Base-by-base conservation (phyloP, 2,888 invertebrate species). In the Andrena bicolor region DNA sequence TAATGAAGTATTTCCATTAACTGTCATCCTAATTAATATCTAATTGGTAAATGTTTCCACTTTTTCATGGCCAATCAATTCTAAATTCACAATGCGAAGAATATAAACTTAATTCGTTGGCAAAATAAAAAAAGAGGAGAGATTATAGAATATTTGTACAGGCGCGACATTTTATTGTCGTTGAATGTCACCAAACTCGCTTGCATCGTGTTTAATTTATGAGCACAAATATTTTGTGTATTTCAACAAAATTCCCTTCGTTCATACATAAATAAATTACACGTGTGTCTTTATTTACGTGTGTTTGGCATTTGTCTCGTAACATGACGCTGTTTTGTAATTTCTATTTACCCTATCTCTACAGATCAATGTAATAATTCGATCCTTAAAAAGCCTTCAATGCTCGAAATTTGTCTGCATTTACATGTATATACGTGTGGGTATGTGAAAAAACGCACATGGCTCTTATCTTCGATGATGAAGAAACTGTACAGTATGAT, bases 131-230 rank as follows among this genome's bases (percentile, higher is more conserved):
- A 53, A 30, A 49, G 58, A 56, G n/a, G 76, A 48, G 41, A 64
- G 32, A 74, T 68, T 75, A 61, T 68, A 76, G 51, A 78, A 83
- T 72, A 75, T 77, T 86, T 82, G 71, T 86, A 81, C 71, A 80
- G 74, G 65, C 20, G 70, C 75, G 83, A 86, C 65, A 82, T 83
- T 66, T 84, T 80, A 80, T 80, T 76, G 80, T 84, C 76, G 71
- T 30, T 84, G 49, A 74, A 76, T 76, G 76, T 86, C 74, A 84
- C 63, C 56, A 71, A 60, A 51, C 23, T 48, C 61, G 13, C 41
- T 80, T 63, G 61, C 20, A 66, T 60, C 61, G 76, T 53, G 35
- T 74, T 69, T 48, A n/a, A 56, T 66, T 68, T 26, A 48, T 48
- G 75, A 53, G 56, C 10, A 53, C 73, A 76, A 48, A 68, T 7